These are phyloP conservation scores for Wiebesia pumilae DNA, from an alignment of 1,140 invertebrate genomes.

Conservation along the genomic window DNA sequence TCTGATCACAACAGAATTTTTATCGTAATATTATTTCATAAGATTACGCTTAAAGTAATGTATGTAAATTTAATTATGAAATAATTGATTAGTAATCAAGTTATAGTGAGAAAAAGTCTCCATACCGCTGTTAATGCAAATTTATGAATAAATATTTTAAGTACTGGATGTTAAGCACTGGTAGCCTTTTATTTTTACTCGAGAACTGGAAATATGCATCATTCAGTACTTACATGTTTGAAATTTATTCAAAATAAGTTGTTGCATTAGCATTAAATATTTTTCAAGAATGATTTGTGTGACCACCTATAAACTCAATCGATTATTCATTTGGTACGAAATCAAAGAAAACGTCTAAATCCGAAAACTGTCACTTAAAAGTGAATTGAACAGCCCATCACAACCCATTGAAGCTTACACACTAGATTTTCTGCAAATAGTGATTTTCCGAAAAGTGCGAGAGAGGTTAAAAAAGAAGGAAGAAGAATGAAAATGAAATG, in stretches of 20 bases:
- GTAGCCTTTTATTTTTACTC: not conserved
- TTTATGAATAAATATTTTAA: not conserved
- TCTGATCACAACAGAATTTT: too few relatives aligned
- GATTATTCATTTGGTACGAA: not conserved
- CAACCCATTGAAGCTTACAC: not conserved
- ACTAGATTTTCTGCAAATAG: not conserved
- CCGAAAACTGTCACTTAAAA: conserved; percentile 4
- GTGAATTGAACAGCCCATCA: not conserved
- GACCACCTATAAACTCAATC: not conserved
- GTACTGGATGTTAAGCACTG: not conserved
- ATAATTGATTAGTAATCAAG: not conserved
- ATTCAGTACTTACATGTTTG: not conserved
- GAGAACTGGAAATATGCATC: not conserved
- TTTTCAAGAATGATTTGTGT: not conserved
- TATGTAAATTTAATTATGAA: too few relatives aligned
- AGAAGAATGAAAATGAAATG: conserved; percentile 57
- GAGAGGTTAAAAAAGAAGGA: not conserved
- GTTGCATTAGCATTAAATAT: not conserved
- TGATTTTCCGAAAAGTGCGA: not conserved
- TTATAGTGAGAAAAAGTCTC: not conserved
- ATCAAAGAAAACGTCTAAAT: not conserved
- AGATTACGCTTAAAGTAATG: not conserved
- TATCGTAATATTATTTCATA: too few relatives aligned
- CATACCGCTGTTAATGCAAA: not conserved
- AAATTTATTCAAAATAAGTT: not conserved